A percentile compares a stretch with the other conserved stretches of the same genome.
Conservation (phyloP, 2,888 invertebrate genomes). For the Ethmia dodecea region DNA sequence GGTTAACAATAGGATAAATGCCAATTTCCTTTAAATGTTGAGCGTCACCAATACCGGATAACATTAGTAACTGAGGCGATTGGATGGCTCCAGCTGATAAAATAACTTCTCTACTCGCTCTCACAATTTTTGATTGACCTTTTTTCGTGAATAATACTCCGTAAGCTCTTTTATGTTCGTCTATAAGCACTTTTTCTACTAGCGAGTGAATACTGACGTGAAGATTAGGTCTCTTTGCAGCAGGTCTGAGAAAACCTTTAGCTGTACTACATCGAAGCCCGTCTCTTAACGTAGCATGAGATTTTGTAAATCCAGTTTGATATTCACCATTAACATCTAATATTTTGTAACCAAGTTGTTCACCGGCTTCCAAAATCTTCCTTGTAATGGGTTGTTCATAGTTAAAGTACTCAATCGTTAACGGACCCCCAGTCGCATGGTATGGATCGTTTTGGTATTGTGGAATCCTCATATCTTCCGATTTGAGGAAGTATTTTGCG, state of each 20-base stretch:
- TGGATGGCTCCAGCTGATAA: constrained; percentile 91
- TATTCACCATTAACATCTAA: constrained; percentile 86
- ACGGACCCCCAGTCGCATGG: constrained; percentile 84
- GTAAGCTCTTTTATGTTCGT: constrained; percentile 78
- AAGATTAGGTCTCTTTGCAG: constrained; percentile 82
- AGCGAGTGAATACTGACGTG: constrained; percentile 83
- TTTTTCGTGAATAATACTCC: constrained; percentile 82
- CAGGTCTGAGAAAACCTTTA: constrained; percentile 87
- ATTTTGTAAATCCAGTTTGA: constrained; percentile 88
- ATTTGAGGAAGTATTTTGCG: constrained; percentile 87
- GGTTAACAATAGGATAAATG: constrained; percentile 78
- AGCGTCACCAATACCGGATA: constrained; percentile 88
- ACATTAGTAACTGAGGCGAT: constrained; percentile 90
- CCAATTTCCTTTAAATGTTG: constrained; percentile 79
- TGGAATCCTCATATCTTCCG: constrained; percentile 86
- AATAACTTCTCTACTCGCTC: constrained; percentile 87
- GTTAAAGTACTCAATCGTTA: constrained; percentile 84
- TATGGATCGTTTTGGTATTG: constrained; percentile 76
- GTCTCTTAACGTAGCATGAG: constrained; percentile 86
- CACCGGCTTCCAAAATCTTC: constrained; percentile 83
- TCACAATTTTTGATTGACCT: constrained; percentile 70
- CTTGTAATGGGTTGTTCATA: constrained; percentile 83
- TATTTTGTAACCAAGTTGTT: constrained; percentile 83
- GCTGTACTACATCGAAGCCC: constrained; percentile 91
- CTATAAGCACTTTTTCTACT: constrained; percentile 82